Evolutionary conservation across 1,140 invertebrate genomes (phyloP).

Genomic region (Coboldia fuscipes): DNA sequence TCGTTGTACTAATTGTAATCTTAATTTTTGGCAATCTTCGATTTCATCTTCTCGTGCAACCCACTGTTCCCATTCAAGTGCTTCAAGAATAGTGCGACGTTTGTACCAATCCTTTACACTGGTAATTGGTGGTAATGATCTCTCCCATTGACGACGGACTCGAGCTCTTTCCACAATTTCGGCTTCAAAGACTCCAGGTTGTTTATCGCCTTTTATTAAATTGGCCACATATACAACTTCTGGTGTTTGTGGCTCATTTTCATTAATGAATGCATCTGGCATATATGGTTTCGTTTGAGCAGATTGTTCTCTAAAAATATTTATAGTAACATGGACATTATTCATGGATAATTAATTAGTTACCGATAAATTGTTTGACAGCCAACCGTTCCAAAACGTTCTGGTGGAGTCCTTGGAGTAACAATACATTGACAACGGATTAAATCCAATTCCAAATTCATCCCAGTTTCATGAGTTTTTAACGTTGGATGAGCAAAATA

Average conservation of each 20-base stretch:
- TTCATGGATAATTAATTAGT: background rate
- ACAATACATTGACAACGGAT: background rate
- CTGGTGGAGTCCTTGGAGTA: background rate
- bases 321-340: background rate
- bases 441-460: background rate
- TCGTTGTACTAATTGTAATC: slow-evolving; percentile 27
- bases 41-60: slow-evolving; percentile 26
- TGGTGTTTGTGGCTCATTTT: slow-evolving; percentile 6
- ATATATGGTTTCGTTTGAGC: slow-evolving; percentile 52
- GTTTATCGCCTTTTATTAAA: slow-evolving; percentile 8
- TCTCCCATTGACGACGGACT: slow-evolving; percentile 15
- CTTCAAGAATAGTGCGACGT: slow-evolving; percentile 10
- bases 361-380: slow-evolving; percentile 2
- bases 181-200: slow-evolving; percentile 14
- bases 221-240: slow-evolving; percentile 13
- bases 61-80: slow-evolving; percentile 20
- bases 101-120: background rate
- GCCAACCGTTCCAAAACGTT: background rate
- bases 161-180: slow-evolving; percentile 15
- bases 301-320: slow-evolving; percentile 39
- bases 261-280: slow-evolving; percentile 22
- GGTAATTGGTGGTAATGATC: background rate
- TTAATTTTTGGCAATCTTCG: slow-evolving; percentile 29
- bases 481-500: background rate
- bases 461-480: background rate